These are phyloP conservation scores for Macrosiphum euphorbiae DNA, from an alignment of 2,888 invertebrate species.

Conservation along the genomic window DNA sequence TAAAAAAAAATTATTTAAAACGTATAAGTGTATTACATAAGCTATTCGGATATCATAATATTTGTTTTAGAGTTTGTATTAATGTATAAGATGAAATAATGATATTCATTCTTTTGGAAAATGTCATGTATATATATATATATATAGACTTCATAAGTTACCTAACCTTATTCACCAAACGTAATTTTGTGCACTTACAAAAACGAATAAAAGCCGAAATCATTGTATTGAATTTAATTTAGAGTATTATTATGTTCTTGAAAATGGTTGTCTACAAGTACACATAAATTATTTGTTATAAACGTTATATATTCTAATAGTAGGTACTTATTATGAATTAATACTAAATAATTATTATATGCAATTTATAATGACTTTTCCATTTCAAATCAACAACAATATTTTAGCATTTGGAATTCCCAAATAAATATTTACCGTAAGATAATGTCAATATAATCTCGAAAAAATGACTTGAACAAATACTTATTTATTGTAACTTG, in stretches of 20 bases:
- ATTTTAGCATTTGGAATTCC: background rate
- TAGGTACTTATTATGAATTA: background rate
- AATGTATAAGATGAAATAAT: no score
- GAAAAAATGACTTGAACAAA: background rate
- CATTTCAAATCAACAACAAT: background rate
- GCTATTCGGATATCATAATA: no score
- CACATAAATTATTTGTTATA: no score
- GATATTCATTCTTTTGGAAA: background rate
- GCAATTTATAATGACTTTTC: background rate
- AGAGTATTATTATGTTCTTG: background rate
- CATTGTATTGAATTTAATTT: background rate
- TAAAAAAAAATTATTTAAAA: no score
- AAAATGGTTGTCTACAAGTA: background rate
- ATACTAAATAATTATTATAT: background rate
- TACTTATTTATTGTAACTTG: background rate
- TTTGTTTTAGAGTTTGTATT: no score
- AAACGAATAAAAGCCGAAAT: background rate
- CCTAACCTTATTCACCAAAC: background rate
- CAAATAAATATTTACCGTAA: background rate
- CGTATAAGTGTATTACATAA: no score
- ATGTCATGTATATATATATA: background rate
- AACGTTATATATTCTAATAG: background rate
- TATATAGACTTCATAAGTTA: background rate
- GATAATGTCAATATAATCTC: background rate
- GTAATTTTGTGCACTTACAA: background rate